Conservation (phyloP, 2,888 invertebrate species). For the Phaonia tiefii region DNA sequence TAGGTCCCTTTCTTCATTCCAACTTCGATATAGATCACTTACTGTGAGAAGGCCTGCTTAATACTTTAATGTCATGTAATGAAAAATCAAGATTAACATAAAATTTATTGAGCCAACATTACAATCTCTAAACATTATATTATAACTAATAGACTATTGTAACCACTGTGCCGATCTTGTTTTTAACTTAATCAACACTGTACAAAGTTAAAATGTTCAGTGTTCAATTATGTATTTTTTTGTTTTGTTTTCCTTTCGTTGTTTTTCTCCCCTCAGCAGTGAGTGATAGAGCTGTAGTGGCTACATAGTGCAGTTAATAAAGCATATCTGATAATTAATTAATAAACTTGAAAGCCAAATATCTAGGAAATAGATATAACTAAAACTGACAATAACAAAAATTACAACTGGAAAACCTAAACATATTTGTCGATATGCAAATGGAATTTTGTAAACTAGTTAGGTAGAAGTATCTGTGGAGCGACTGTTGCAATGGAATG, state of each 20-base stretch:
- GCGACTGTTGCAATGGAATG: slow-evolving; percentile 13
- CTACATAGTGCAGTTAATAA: slow-evolving; percentile 59
- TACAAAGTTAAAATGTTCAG: slow-evolving; percentile 11
- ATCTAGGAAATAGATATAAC: background rate
- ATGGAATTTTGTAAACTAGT: slow-evolving; percentile 52
- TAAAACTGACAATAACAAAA: slow-evolving; percentile 23
- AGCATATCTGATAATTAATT: slow-evolving; percentile 65
- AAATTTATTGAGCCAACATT: too few species aligned
- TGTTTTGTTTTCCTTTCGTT: too few species aligned
- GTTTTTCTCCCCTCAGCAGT: too few species aligned
- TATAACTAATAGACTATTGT: too few species aligned
- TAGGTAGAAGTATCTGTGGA: slow-evolving; percentile 1
- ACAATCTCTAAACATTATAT: too few species aligned
- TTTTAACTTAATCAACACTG: slow-evolving; percentile 43
- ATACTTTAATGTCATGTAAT: too few species aligned
- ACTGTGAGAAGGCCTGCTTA: too few species aligned
- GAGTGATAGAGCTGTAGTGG: slow-evolving; percentile 50
- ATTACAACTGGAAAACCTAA: background rate
- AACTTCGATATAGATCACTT: too few species aligned
- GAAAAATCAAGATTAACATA: too few species aligned
- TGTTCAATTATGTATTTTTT: background rate
- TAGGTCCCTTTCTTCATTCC: too few species aligned
- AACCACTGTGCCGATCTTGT: slow-evolving; percentile 18
- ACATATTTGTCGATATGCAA: slow-evolving; percentile 51
- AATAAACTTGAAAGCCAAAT: slow-evolving; percentile 47